Evolutionary conservation across 2,888 invertebrate genomes (phyloP).

Genomic region (Zygogramma bicolorata): DNA sequence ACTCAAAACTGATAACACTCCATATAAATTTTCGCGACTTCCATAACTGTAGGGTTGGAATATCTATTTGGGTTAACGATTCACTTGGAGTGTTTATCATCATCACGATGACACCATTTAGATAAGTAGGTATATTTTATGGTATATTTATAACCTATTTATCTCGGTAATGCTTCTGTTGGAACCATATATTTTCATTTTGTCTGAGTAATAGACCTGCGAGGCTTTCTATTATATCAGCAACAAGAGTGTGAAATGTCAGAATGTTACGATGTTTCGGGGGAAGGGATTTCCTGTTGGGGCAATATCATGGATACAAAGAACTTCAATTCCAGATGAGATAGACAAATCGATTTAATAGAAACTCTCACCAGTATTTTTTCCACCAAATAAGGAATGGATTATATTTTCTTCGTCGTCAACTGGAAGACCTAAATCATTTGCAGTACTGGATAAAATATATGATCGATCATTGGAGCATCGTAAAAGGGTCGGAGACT

Average conservation of each 20-base stretch:
- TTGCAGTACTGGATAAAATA: too few species aligned
- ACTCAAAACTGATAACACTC: not conserved
- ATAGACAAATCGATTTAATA: too few species aligned
- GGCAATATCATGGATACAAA: too few species aligned
- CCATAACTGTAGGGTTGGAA: conserved; percentile 17
- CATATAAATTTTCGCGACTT: not conserved
- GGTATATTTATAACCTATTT: conserved; percentile 23
- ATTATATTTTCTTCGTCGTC: too few species aligned
- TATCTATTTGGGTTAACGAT: conserved; percentile 25
- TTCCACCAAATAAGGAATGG: too few species aligned
- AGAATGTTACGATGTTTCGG: not conserved
- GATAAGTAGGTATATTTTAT: conserved; percentile 32
- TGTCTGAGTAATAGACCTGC: not conserved
- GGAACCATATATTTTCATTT: conserved; percentile 2
- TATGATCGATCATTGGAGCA: too few species aligned
- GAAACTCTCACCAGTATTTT: too few species aligned
- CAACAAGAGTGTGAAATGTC: not conserved
- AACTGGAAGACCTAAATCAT: too few species aligned
- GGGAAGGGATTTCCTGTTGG: too few species aligned
- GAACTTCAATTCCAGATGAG: too few species aligned
- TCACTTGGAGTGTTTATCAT: conserved; percentile 18
- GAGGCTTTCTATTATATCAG: not conserved
- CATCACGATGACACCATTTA: conserved; percentile 19
- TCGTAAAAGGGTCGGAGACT: too few species aligned
- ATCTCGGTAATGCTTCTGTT: conserved; percentile 16